Evolutionary conservation across 2,888 invertebrate genomes (phyloP).

Genomic region (Heliconius ismenius): DNA sequence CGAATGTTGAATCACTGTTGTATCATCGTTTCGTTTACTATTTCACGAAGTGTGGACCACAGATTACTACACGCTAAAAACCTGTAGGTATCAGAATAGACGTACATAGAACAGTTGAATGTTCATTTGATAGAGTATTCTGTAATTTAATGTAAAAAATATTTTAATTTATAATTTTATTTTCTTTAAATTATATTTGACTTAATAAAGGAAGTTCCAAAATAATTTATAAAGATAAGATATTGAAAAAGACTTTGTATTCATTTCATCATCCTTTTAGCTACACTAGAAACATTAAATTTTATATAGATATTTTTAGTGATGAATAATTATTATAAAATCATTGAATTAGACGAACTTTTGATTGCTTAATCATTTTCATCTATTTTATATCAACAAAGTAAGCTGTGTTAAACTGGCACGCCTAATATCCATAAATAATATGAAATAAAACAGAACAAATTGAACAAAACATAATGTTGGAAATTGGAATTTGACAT

Average conservation of each 20-base stretch:
- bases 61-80: constrained; percentile 1
- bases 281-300: not conserved
- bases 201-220: not conserved
- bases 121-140: not conserved
- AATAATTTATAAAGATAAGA: not conserved
- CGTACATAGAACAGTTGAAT: not conserved
- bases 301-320: not conserved
- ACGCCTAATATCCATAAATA: constrained; percentile 9
- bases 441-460: not conserved
- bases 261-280: not conserved
- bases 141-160: not conserved
- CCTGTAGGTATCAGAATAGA: not conserved
- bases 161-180: not conserved
- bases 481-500: not conserved
- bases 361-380: not conserved
- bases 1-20: constrained; percentile 27
- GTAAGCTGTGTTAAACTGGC: not conserved
- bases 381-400: not conserved
- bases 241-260: not conserved
- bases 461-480: not conserved
- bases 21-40: constrained; percentile 23
- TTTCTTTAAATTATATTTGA: not conserved
- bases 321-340: not conserved
- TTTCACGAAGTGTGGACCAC: constrained; percentile 9
- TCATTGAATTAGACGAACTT: not conserved